phyloP scores from a whole-genome alignment of 2,888 invertebrate species.

The Pteria penguin region DNA sequence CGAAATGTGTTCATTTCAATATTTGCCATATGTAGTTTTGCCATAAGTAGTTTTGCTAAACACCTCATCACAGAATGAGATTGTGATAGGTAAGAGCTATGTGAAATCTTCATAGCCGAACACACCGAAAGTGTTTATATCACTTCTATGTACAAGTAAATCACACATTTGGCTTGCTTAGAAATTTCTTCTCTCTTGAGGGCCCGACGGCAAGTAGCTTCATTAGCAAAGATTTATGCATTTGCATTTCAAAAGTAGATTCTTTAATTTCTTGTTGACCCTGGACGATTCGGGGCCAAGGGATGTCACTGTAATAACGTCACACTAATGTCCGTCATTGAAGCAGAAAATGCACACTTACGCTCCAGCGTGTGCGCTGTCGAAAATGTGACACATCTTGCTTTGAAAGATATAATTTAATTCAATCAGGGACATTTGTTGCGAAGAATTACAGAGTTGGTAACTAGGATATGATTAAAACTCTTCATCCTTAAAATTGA shows the following conservation, averaged over 20 bases:
- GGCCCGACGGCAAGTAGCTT: background rate
- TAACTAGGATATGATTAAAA: slow-evolving; percentile 11
- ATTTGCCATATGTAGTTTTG: too few species aligned
- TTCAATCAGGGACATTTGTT: slow-evolving; percentile 11
- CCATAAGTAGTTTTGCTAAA: too few species aligned
- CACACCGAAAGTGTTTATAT: too few species aligned
- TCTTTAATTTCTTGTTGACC: background rate
- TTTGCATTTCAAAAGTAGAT: background rate
- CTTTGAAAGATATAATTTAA: slow-evolving; percentile 11
- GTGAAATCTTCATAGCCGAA: too few species aligned
- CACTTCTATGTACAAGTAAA: too few species aligned
- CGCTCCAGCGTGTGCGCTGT: slow-evolving; percentile 2
- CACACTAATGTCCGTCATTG: background rate
- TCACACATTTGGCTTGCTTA: too few species aligned
- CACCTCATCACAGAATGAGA: too few species aligned
- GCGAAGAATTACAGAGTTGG: background rate
- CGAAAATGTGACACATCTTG: slow-evolving; percentile 1
- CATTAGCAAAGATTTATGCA: background rate
- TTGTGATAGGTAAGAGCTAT: too few species aligned
- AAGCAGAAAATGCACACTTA: background rate
- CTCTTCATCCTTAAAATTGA: slow-evolving; percentile 11
- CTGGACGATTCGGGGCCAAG: background rate
- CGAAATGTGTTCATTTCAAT: too few species aligned
- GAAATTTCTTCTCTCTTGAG: background rate
- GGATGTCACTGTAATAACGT: slow-evolving; percentile 1